Evolutionary conservation across 1,140 invertebrate species (phyloP).

Genomic region (Lysiphlebus fabarum): DNA sequence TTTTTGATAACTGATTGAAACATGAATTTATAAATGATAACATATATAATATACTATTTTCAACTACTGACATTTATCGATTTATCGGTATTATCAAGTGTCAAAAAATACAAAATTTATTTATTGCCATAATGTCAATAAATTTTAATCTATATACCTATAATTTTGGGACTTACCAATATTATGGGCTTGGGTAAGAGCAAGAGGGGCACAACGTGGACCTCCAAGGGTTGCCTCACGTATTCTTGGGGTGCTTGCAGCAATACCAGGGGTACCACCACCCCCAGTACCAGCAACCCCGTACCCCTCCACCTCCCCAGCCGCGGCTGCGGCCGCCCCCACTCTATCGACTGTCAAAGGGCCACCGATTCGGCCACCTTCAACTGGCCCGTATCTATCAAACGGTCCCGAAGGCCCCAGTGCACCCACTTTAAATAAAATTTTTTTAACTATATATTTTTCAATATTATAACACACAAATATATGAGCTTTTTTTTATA

Average conservation of each 20-base stretch:
- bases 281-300: conserved; percentile 62
- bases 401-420: conserved; percentile 53
- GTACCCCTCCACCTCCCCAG: conserved; percentile 52
- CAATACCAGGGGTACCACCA: conserved; percentile 66
- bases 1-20: no score
- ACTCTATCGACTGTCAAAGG: conserved; percentile 40
- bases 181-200: conserved; percentile 53
- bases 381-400: conserved; percentile 51
- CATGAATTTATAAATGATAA: no score
- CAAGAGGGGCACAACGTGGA: conserved; percentile 52
- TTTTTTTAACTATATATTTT: conserved; percentile 27
- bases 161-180: conserved; percentile 43
- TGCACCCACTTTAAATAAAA: conserved; percentile 51
- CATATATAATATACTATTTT: no score
- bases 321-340: conserved; percentile 47
- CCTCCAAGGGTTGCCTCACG: conserved; percentile 52
- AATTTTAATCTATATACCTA: no score
- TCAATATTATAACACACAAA: conserved; percentile 7
- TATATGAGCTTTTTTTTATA: no score
- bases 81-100: no score
- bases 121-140: background rate
- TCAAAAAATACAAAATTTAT: background rate
- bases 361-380: conserved; percentile 48
- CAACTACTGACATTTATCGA: no score
- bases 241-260: conserved; percentile 48